Evolutionary conservation across 2,113 vertebrate genomes (phyloP), one percentile per base, ranked within the genome.

Genomic region (Oxygymnocypris stewartii): DNA sequence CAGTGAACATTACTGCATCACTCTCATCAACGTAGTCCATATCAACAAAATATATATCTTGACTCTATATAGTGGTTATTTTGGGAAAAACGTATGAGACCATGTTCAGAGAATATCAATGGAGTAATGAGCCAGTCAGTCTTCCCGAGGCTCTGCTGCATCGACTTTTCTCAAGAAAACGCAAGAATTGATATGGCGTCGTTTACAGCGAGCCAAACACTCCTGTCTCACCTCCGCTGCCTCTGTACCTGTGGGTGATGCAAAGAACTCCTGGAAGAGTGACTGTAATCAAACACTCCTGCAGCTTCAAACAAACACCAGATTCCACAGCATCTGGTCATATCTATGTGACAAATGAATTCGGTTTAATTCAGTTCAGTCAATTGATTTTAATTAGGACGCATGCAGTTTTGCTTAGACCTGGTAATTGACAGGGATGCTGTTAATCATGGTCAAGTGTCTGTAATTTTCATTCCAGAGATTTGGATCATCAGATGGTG

Each of bases 81-180:
- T n/a, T n/a, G n/a, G n/a, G n/a, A n/a, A n/a, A n/a, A n/a, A n/a
- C n/a, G 92, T 92, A 90, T 90, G 92, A 88, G 87, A 86, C 91
- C 91, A 13, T 89, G 91, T 91, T 92, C 89, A 88, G 84, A 90
- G 91, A 94, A 93, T 94, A 94, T 94, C 92, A 94, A 93, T 94
- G 92, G 93, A 85, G 92, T 94, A 94, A 94, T 95, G 94, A 94
- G 93, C 91, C 92, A 89, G 89, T 88, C 88, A 90, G 92, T 92
- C 92, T 94, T 94, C 93, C 93, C 90, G 92, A 94, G 91, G 92
- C 90, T 85, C 92, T 76, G 92, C 92, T 90, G 93, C 93, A 93
- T 94, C 93, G 92, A 94, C 91, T 92, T 92, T 92, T 93, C 93
- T 88, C 90, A 90, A 91, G 89, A 91, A 92, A 90, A 92, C 35